A percentile compares a stretch with the other conserved stretches of the same genome.
Evolutionary conservation across 1,140 invertebrate species (phyloP).

Genomic region (Lordiphosa mommai): DNA sequence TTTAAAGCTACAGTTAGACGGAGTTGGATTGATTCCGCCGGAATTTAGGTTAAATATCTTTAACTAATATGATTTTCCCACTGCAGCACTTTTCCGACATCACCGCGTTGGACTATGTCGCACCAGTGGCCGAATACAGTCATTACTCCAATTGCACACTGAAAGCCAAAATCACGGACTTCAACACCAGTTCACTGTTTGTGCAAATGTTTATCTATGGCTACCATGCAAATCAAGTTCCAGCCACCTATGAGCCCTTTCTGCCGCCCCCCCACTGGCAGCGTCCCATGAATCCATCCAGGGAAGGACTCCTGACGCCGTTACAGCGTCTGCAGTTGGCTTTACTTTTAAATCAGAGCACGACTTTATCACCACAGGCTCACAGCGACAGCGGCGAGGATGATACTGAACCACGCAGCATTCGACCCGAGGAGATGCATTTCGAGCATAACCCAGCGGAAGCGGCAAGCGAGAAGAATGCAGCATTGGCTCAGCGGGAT

Average conservation of each 20-base stretch:
- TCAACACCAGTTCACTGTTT: conserved; percentile 37
- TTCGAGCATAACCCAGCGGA: conserved; percentile 4
- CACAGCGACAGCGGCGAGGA: conserved; percentile 8
- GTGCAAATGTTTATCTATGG: conserved; percentile 70
- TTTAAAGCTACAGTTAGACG: too few species aligned
- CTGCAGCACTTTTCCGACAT: conserved; percentile 27
- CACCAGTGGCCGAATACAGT: conserved; percentile 56
- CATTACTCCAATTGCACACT: conserved; percentile 49
- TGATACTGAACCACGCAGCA: not conserved
- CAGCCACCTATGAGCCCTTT: conserved; percentile 43
- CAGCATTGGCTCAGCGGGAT: conserved; percentile 13
- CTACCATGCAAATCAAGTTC: conserved; percentile 27
- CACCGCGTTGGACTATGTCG: conserved; percentile 10
- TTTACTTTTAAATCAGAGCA: conserved; percentile 21
- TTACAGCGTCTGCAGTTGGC: conserved; percentile 45
- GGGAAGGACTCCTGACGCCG: conserved; percentile 7
- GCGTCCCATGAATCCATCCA: not conserved
- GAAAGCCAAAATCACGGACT: conserved; percentile 58
- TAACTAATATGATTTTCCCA: too few species aligned
- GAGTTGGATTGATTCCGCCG: too few species aligned
- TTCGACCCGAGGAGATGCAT: conserved; percentile 43
- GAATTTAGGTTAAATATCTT: not conserved
- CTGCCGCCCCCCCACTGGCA: conserved; percentile 31
- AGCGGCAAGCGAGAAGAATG: conserved; percentile 2
- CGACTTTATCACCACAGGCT: conserved; percentile 10